Percentiles rank a stretch among this genome's conserved stretches.
Conservation (phyloP, 2,888 invertebrate species). For the Pachydiplax longipennis region DNA sequence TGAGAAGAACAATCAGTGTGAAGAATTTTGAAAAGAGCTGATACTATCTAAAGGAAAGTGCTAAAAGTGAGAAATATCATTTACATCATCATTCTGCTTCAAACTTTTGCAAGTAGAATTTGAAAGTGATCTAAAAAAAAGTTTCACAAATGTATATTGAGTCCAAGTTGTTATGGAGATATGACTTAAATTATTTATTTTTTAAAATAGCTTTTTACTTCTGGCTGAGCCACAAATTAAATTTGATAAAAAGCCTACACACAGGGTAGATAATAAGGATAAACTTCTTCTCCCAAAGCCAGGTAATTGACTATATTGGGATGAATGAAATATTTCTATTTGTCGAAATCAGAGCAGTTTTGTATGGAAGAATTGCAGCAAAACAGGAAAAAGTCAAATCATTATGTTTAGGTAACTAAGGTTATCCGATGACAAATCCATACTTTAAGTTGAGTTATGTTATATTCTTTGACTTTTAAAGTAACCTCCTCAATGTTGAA, state of each 20-base stretch:
- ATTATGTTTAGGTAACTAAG: neutral
- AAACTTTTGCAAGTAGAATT: conserved; percentile 12
- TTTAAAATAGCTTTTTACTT: conserved; percentile 44
- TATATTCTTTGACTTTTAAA: neutral
- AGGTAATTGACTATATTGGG: neutral
- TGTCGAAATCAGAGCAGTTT: conserved; percentile 3
- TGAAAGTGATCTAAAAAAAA: neutral
- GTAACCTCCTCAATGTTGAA: neutral
- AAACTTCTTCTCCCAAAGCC: conserved; percentile 22
- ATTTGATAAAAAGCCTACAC: conserved; percentile 45
- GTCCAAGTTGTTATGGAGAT: neutral
- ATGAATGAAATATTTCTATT: conserved; percentile 26
- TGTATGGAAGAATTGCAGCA: conserved; percentile 34
- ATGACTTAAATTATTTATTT: conserved; percentile 39
- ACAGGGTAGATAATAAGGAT: conserved; percentile 25
- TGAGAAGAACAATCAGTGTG: neutral
- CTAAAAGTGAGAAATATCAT: neutral
- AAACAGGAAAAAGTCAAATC: neutral
- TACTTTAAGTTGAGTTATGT: neutral
- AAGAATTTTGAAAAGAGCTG: neutral
- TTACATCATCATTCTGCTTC: neutral
- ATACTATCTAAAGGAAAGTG: neutral
- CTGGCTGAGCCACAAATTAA: conserved; percentile 41
- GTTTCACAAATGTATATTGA: conserved; percentile 19
- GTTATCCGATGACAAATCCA: neutral